Evolutionary conservation across 37 sponge, comb jelly and placozoan genomes (phyloP).

Genomic region (Bolinopsis microptera): DNA sequence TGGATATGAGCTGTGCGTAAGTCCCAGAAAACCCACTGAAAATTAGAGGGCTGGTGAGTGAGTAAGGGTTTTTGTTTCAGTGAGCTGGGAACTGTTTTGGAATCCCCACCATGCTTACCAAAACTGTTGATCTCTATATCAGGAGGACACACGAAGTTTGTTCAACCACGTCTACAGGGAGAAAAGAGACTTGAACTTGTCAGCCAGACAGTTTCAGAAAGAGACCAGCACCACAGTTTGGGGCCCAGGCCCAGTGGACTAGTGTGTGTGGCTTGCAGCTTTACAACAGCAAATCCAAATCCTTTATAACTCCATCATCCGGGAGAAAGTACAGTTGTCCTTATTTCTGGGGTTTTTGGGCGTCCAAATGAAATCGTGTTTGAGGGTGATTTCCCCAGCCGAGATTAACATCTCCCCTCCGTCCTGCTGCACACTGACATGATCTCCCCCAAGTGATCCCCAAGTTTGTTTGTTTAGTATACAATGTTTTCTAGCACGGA

Average conservation of each 20-base stretch:
- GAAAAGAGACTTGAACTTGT: neutral
- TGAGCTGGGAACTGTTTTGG: neutral
- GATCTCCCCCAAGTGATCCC: slow-evolving; percentile 46
- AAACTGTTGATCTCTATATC: slow-evolving; percentile 28
- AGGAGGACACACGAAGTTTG: neutral
- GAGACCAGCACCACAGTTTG: slow-evolving; percentile 39
- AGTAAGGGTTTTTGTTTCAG: neutral
- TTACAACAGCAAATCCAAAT: slow-evolving; percentile 6
- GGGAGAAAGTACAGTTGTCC: slow-evolving; percentile 50
- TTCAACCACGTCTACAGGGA: slow-evolving; percentile 3
- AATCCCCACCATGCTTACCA: neutral
- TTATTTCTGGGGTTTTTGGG: slow-evolving; percentile 19
- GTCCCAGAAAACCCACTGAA: slow-evolving; percentile 64
- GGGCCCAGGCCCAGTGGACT: slow-evolving; percentile 57
- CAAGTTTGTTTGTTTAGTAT: slow-evolving; percentile 58
- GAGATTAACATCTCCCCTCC: slow-evolving; percentile 21
- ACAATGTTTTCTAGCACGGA: no score
- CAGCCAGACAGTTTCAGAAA: slow-evolving; percentile 59
- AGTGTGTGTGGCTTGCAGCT: neutral
- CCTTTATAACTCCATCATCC: slow-evolving; percentile 57
- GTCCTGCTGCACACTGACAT: neutral
- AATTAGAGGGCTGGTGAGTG: slow-evolving; percentile 26
- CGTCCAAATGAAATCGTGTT: slow-evolving; percentile 17
- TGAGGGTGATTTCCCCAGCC: slow-evolving; percentile 36
- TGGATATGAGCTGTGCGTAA: slow-evolving; percentile 53